Conservation (phyloP, 2,113 vertebrate species). For the Anser cygnoides region DNA sequence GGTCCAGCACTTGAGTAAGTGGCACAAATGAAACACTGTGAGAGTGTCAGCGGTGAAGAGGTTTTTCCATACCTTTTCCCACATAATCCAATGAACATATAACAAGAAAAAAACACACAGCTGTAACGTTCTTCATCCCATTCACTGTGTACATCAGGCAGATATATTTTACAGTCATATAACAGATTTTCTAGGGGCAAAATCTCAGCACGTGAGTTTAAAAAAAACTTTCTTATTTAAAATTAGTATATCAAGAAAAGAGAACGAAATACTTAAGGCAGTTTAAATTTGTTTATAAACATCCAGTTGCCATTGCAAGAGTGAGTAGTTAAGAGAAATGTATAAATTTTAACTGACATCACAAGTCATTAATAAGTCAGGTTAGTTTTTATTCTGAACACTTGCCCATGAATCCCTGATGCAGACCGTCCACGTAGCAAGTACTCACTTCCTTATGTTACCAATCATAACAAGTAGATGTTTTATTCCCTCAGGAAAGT, state of each 20-base stretch:
- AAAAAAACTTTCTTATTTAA: neutral
- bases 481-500: neutral
- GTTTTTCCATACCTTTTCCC: neutral
- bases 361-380: neutral
- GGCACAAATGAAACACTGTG: neutral
- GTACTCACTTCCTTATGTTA: neutral
- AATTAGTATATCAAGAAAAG: neutral
- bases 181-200: neutral
- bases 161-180: accelerated
- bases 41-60: neutral
- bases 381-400: neutral
- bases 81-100: neutral
- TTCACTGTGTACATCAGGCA: neutral
- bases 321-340: neutral
- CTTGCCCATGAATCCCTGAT: neutral
- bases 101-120: neutral
- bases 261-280: neutral
- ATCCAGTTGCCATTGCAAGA: neutral
- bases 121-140: neutral
- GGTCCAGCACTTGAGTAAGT: neutral
- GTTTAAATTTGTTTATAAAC: neutral
- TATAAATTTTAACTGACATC: neutral
- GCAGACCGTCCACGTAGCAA: accelerated
- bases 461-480: neutral
- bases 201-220: neutral